Percentiles rank a stretch among this genome's conserved stretches.
These are phyloP conservation scores for Microplitis demolitor DNA, from an alignment of 1,140 invertebrate genomes.

Conservation along the genomic window DNA sequence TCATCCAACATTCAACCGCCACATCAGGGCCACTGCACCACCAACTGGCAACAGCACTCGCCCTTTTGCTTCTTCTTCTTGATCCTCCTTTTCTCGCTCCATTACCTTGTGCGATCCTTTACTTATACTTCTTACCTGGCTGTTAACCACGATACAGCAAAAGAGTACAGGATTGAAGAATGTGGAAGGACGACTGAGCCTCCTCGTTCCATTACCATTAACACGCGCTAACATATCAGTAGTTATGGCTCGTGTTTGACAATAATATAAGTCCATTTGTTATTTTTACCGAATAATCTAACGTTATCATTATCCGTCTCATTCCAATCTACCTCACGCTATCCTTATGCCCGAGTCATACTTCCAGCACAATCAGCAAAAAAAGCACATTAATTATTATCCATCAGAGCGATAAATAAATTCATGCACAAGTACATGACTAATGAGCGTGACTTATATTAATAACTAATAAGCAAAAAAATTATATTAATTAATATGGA, in stretches of 20 bases:
- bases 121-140: conserved; percentile 27
- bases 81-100: conserved; percentile 21
- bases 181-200: conserved; percentile 33
- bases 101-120: conserved; percentile 31
- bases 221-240: conserved; percentile 29
- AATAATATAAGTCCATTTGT: not conserved
- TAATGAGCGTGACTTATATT: too few relatives aligned
- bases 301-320: too few relatives aligned
- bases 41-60: not conserved
- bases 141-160: conserved; percentile 33
- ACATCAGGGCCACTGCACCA: not conserved
- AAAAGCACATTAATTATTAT: too few relatives aligned
- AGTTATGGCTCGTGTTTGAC: conserved; percentile 11
- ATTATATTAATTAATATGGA: too few relatives aligned
- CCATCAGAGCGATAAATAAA: too few relatives aligned
- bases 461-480: too few relatives aligned
- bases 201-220: conserved; percentile 30
- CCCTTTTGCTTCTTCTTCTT: not conserved
- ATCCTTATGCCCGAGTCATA: too few relatives aligned
- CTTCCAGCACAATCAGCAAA: too few relatives aligned
- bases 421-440: too few relatives aligned
- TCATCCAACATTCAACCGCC: not conserved
- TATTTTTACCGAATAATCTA: too few relatives aligned
- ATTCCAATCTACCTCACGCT: too few relatives aligned
- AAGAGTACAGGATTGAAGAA: conserved; percentile 35